Conservation (phyloP, 1,140 invertebrate genomes). For the Drosophila ohnishii region DNA sequence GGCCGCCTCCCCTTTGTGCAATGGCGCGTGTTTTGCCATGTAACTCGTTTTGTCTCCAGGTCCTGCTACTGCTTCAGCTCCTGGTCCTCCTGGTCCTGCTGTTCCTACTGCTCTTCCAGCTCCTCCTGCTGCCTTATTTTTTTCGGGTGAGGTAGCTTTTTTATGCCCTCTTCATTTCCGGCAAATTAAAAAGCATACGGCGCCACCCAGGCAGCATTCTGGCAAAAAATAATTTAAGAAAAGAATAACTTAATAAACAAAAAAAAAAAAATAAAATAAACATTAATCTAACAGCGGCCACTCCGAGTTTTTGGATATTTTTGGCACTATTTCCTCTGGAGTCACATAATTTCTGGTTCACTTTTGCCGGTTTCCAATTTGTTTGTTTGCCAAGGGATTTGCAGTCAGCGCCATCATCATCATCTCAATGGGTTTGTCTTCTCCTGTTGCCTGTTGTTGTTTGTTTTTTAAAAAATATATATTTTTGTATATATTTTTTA, state of each 20-base stretch:
- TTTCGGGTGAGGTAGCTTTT: conserved; percentile 32
- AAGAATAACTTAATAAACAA: not conserved
- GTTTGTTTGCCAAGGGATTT: conserved; percentile 41
- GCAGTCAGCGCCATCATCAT: conserved; percentile 26
- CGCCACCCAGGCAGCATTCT: conserved; percentile 15
- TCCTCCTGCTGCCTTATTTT: conserved; percentile 4
- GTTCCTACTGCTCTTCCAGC: not conserved
- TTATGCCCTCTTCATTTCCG: conserved; percentile 62
- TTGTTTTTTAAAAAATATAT: conserved; percentile 2
- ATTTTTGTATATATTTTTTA: not conserved
- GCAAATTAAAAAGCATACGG: conserved; percentile 69
- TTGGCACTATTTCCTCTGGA: conserved; percentile 24
- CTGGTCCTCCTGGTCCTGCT: conserved; percentile 1
- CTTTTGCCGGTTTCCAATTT: conserved; percentile 37
- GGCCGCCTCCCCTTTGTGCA: conserved; percentile 34
- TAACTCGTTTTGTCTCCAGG: conserved; percentile 53
- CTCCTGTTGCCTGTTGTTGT: not conserved
- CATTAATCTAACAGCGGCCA: conserved; percentile 12
- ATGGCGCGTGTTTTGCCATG: conserved; percentile 65
- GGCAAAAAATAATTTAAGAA: not conserved
- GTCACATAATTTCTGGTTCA: conserved; percentile 54
- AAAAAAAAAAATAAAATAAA: conserved; percentile 22
- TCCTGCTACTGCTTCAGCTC: conserved; percentile 4
- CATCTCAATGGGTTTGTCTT: conserved; percentile 40
- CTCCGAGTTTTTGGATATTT: conserved; percentile 14